Percentiles rank a stretch among this genome's conserved stretches.
Conservation (phyloP, 1,140 invertebrate species). For the Scaptomyza pallida region DNA sequence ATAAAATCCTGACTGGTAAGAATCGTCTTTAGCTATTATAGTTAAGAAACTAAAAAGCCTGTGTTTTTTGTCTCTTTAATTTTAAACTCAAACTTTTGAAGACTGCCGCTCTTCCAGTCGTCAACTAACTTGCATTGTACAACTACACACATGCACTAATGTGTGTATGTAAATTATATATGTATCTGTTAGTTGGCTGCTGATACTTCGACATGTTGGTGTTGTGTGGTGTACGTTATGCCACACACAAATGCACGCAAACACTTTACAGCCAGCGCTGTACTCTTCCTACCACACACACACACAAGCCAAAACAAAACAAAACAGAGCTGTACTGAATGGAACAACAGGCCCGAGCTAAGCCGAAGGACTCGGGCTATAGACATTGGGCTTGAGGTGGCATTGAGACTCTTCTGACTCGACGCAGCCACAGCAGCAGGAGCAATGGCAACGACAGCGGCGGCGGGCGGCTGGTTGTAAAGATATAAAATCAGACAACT, state of each 20-base stretch:
- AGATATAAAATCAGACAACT: slow-evolving; percentile 80
- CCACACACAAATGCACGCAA: slow-evolving; percentile 24
- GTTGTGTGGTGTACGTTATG: slow-evolving; percentile 9
- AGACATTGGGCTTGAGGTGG: slow-evolving; percentile 4
- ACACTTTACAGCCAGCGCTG: slow-evolving; percentile 25
- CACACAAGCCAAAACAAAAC: slow-evolving; percentile 56
- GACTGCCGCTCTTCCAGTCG: neutral
- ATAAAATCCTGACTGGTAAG: too few relatives aligned
- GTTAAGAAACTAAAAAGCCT: neutral
- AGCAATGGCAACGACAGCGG: too few relatives aligned
- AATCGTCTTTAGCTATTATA: too few relatives aligned
- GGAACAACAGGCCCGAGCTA: slow-evolving; percentile 13
- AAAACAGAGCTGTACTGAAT: slow-evolving; percentile 1
- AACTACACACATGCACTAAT: neutral
- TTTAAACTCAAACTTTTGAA: neutral
- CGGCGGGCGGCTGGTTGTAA: slow-evolving; percentile 73
- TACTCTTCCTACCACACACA: slow-evolving; percentile 30
- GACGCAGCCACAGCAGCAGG: slow-evolving; percentile 63
- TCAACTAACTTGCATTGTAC: neutral
- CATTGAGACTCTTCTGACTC: slow-evolving; percentile 22
- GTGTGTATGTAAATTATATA: neutral
- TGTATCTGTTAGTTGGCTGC: slow-evolving; percentile 33
- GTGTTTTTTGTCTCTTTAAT: neutral
- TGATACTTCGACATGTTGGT: slow-evolving; percentile 25
- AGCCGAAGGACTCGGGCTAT: slow-evolving; percentile 11